These are phyloP conservation scores for Megalops cyprinoides DNA, from an alignment of 2,797 vertebrate genomes.

Conservation along the genomic window DNA sequence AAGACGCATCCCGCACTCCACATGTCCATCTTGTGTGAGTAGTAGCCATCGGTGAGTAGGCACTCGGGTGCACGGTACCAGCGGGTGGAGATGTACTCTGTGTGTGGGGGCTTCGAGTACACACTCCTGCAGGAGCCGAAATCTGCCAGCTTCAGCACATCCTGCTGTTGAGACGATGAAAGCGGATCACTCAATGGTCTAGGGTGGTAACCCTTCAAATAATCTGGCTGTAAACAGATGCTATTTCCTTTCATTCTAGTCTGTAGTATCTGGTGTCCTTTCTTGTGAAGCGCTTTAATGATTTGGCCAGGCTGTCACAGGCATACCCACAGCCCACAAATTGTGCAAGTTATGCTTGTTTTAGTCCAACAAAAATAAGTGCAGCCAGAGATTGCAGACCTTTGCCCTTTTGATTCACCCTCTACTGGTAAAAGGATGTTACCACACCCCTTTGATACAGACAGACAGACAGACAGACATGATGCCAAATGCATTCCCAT, in stretches of 20 bases:
- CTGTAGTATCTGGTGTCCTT: not conserved
- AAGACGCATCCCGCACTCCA: constrained; percentile 89
- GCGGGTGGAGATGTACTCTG: constrained; percentile 84
- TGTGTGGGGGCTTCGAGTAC: constrained; percentile 83
- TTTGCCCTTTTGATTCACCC: not conserved
- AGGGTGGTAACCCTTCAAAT: not conserved
- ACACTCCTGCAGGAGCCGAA: constrained; percentile 85
- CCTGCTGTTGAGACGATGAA: constrained; percentile 66
- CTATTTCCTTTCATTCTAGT: not conserved
- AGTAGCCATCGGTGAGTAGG: constrained; percentile 86
- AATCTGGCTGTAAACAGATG: not conserved
- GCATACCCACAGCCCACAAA: not conserved
- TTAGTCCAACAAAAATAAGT: not conserved
- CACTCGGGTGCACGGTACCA: constrained; percentile 89
- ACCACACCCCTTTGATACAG: not conserved
- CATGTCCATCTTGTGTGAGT: constrained; percentile 80
- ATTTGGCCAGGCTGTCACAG: not conserved
- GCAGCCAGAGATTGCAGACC: not conserved
- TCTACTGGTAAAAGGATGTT: not conserved
- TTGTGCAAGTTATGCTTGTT: not conserved
- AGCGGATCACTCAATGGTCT: not conserved
- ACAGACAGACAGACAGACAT: not conserved
- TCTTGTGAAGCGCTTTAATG: not conserved
- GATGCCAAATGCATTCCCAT: not conserved
- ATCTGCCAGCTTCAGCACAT: constrained; percentile 83